Evolutionary conservation across 2,797 vertebrate species (phyloP).

Genomic region (Epinephelus awoara): DNA sequence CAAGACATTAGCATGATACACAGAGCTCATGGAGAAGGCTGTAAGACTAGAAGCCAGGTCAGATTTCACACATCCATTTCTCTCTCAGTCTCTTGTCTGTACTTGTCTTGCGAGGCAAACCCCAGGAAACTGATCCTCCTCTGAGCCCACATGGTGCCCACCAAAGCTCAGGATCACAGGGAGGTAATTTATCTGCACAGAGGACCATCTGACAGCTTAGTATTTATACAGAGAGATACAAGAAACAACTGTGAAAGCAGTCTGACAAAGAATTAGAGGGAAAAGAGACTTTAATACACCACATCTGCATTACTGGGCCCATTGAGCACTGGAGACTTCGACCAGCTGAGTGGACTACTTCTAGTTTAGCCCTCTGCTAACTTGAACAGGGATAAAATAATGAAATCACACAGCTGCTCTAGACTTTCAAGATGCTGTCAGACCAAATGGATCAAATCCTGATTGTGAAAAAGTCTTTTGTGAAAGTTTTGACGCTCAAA

Average conservation of each 20-base stretch:
- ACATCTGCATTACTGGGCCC: no score
- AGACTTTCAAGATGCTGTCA: no score
- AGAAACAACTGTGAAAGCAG: not conserved
- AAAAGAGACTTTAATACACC: no score
- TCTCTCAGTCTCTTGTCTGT: constrained; percentile 71
- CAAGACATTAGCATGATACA: constrained; percentile 37
- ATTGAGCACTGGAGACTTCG: no score
- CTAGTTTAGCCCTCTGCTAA: no score
- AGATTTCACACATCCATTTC: constrained; percentile 81
- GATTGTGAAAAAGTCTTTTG: no score
- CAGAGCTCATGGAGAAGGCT: constrained; percentile 34
- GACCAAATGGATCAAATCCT: no score
- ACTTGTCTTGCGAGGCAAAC: constrained; percentile 58
- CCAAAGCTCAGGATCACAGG: constrained; percentile 49
- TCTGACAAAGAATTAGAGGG: not conserved
- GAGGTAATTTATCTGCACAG: constrained; percentile 41
- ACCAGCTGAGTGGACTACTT: no score
- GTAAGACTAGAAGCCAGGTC: constrained; percentile 68
- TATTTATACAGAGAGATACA: not conserved
- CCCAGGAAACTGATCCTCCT: constrained; percentile 77
- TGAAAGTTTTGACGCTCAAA: no score
- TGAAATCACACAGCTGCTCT: no score
- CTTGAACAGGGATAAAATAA: no score
- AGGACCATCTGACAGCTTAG: constrained; percentile 31
- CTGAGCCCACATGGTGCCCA: constrained; percentile 55